These are phyloP conservation scores for Oreochromis mossambicus DNA, from an alignment of 2,797 vertebrate species.

Conservation along the genomic window DNA sequence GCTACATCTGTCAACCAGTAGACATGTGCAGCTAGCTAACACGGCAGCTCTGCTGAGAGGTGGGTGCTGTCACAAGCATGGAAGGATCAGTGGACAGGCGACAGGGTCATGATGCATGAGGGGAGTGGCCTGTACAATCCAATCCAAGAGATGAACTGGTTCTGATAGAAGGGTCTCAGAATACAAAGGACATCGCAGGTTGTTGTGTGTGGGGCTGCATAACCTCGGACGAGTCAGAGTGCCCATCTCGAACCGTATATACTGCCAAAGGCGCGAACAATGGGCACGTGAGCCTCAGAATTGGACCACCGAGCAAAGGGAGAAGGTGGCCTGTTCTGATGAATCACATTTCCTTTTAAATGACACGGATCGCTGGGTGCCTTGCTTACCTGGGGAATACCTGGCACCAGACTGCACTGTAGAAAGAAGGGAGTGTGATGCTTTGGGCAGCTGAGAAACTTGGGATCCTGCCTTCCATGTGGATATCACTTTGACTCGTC, in stretches of 20 bases:
- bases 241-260: not conserved
- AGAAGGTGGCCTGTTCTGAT: not conserved
- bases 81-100: not conserved
- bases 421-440: not conserved
- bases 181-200: not conserved
- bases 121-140: not conserved
- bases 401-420: not conserved
- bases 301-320: not conserved
- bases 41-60: not conserved
- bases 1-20: not conserved
- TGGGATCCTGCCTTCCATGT: not conserved
- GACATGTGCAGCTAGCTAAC: not conserved
- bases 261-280: not conserved
- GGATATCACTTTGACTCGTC: not conserved
- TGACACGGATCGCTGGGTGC: not conserved
- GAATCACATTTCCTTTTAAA: not conserved
- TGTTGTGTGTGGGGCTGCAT: not conserved
- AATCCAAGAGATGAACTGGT: not conserved
- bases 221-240: accelerated
- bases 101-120: not conserved
- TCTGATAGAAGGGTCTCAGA: not conserved
- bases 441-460: not conserved
- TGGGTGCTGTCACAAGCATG: not conserved
- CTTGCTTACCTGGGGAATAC: not conserved
- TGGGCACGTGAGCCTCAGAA: not conserved